phyloP scores from a whole-genome alignment of 2,888 invertebrate species.

The Subacronicta megacephala region DNA sequence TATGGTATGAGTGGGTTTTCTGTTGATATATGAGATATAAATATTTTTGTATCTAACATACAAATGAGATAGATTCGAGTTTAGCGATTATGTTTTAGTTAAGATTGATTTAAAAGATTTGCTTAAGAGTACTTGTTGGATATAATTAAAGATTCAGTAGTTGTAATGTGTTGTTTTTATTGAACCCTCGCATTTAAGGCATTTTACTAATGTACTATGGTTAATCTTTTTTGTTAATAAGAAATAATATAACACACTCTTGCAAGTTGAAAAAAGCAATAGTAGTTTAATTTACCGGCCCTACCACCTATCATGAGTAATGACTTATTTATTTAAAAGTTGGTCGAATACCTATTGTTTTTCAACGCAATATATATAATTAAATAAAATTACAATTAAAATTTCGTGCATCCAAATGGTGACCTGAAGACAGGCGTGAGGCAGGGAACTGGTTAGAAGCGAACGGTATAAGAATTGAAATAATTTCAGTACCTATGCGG shows the following conservation, averaged over 20 bases:
- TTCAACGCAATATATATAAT: no score
- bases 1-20: conserved; percentile 84
- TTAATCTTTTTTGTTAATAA: conserved; percentile 28
- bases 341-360: no score
- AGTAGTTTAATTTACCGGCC: conserved; percentile 44
- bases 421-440: no score
- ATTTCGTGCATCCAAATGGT: no score
- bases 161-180: conserved; percentile 67
- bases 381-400: no score
- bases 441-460: no score
- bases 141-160: conserved; percentile 87
- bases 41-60: conserved; percentile 87
- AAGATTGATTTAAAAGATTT: conserved; percentile 81
- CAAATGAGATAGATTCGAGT: conserved; percentile 75
- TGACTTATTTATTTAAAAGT: no score
- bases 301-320: conserved; percentile 9
- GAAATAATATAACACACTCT: conserved; percentile 42
- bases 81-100: conserved; percentile 84
- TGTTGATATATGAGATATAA: conserved; percentile 82
- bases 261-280: conserved; percentile 28
- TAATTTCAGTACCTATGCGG: no score
- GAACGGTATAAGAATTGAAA: no score
- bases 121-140: conserved; percentile 88
- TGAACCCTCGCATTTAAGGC: conserved; percentile 42
- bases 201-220: conserved; percentile 42